Evolutionary conservation across 2,888 invertebrate genomes (phyloP), one percentile per base, ranked within the genome.

Genomic region (Geotrupes spiniger): DNA sequence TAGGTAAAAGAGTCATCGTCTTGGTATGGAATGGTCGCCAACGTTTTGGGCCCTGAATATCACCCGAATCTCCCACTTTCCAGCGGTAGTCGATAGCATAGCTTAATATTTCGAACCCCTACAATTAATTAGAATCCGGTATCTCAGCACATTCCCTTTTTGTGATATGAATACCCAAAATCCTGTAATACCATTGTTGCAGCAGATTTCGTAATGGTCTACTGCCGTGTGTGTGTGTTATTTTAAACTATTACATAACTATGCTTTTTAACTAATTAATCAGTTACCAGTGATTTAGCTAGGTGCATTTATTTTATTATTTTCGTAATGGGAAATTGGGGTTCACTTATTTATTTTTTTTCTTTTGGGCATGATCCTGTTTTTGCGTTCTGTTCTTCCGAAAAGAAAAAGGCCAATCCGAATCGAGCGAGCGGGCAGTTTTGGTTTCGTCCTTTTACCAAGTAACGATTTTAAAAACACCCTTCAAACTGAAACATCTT

Each of bases 201-300:
- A 53, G 47, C 53, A 42, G 43, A 56, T 26, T 51, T 54, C 54
- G 42, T 52, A 48, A 50, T 59, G 62, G 59, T 64, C 58, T 65
- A 62, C 70, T 71, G 70, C 70, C 70, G 70, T 71, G 70, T 71
- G 70, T 70, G 70, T 70, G 65, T 61, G 59, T 64, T 64, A 66
- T 65, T 65, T 64, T 68, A 67, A 68, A 63, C 52, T 58, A 58
- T 56, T 52, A 60, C 53, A 57, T 62, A 62, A 62, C 53, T 56
- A 51, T 50, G 60, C 58, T 60, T 60, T 51, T 61, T 62, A 62
- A 62, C 59, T 58, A 62, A 62, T 50, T 28, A 50, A 52, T 43
- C 53, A 49, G 54, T 55, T 53, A 58, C 51, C 37, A 51, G 54
- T 53, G 36, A 49, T 52, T 52, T 51, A 50, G 51, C 47, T 56